Evolutionary conservation across 2,113 vertebrate genomes (phyloP).

Genomic region (Thymallus thymallus): DNA sequence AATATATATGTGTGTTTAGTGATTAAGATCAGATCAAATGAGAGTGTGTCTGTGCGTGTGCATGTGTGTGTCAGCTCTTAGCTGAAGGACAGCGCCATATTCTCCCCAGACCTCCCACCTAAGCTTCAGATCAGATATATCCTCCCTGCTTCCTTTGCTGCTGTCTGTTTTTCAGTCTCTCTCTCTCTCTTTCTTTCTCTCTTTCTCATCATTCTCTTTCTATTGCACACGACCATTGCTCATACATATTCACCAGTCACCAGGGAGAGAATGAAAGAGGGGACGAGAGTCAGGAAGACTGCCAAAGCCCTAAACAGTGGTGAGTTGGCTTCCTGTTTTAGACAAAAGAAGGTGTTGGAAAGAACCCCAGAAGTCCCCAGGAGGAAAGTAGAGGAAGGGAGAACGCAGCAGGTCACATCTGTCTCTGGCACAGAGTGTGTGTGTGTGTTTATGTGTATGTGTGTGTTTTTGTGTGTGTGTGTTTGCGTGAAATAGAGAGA

Average conservation of each 20-base stretch:
- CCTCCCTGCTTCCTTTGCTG: no score
- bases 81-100: neutral
- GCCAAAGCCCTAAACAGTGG: slow-evolving; percentile 46
- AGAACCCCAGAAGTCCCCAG: slow-evolving; percentile 23
- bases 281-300: slow-evolving; percentile 19
- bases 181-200: neutral
- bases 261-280: slow-evolving; percentile 1
- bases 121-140: no score
- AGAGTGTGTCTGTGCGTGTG: slow-evolving; percentile 1
- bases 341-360: slow-evolving; percentile 46
- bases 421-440: slow-evolving; percentile 41
- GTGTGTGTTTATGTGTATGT: neutral
- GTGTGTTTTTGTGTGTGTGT: neutral
- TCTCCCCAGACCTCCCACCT: no score
- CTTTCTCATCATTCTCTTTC: neutral
- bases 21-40: slow-evolving; percentile 56
- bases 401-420: slow-evolving; percentile 57
- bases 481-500: slow-evolving; percentile 20
- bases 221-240: neutral
- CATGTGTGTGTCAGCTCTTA: neutral
- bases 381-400: slow-evolving; percentile 36
- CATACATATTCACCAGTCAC: neutral
- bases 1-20: slow-evolving; percentile 57
- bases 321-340: slow-evolving; percentile 48
- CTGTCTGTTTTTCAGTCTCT: neutral